Evolutionary conservation across 2,797 vertebrate genomes (phyloP).

Genomic region (Macrochelys suwanniensis): DNA sequence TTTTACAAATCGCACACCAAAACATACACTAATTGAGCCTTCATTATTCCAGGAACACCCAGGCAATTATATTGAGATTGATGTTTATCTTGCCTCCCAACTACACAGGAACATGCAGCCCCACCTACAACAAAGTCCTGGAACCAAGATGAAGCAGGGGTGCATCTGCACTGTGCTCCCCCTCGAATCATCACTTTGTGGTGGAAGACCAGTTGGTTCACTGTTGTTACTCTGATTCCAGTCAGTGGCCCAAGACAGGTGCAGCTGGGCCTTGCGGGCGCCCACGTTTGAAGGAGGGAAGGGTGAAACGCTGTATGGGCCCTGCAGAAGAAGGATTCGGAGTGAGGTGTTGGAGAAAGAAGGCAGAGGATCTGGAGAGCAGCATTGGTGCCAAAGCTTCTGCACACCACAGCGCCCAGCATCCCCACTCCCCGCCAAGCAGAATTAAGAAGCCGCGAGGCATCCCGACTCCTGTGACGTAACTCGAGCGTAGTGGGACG

Average conservation of each 20-base stretch:
- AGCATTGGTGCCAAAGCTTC: background rate
- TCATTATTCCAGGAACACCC: background rate
- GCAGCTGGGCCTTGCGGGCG: background rate
- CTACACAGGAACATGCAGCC: too few relatives aligned
- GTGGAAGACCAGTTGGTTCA: background rate
- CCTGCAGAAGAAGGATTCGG: too few relatives aligned
- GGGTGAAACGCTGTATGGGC: too few relatives aligned
- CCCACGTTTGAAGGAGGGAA: background rate
- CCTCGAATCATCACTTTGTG: background rate
- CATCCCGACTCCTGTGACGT: background rate
- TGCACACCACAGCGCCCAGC: background rate
- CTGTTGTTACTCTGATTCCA: too few relatives aligned
- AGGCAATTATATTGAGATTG: too few relatives aligned
- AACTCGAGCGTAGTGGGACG: background rate
- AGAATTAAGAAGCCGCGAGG: background rate
- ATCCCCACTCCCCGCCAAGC: background rate
- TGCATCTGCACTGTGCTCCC: too few relatives aligned
- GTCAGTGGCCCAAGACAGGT: background rate
- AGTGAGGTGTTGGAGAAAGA: background rate
- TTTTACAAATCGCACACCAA: background rate
- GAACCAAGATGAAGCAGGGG: background rate
- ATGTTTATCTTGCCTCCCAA: too few relatives aligned
- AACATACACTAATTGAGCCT: background rate
- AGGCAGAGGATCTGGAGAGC: background rate
- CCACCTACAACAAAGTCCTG: too few relatives aligned